Conservation (phyloP, 2,888 invertebrate species). For the Cerastis leucographa region DNA sequence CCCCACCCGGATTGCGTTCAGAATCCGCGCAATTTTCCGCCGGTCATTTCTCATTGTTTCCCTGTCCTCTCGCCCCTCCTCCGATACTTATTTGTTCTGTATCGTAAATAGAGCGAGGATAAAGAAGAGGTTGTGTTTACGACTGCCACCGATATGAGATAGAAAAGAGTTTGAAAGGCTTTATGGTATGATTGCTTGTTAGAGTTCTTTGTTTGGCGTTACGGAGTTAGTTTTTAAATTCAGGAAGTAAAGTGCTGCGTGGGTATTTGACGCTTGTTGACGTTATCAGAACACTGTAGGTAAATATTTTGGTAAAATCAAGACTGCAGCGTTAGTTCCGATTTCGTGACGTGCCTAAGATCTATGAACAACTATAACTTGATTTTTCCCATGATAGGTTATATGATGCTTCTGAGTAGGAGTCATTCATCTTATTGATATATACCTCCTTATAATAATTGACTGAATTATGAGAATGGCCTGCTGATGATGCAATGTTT, state of each 20-base stretch:
- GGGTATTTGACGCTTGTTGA: neutral
- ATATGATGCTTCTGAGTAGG: neutral
- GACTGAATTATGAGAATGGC: neutral
- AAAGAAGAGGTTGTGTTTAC: conserved; percentile 79
- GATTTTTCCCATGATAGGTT: neutral
- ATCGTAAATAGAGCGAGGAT: conserved; percentile 79
- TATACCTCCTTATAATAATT: neutral
- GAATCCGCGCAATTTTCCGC: conserved; percentile 89
- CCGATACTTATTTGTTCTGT: conserved; percentile 80
- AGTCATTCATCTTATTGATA: neutral
- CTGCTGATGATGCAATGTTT: neutral
- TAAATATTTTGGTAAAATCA: neutral
- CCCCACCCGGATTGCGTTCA: conserved; percentile 79
- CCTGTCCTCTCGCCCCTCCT: conserved; percentile 72
- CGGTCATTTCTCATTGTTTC: conserved; percentile 90
- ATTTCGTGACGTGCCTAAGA: neutral
- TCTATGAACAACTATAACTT: neutral
- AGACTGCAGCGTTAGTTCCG: neutral
- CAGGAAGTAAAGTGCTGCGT: neutral
- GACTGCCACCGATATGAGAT: conserved; percentile 67
- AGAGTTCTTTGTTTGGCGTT: conserved; percentile 32
- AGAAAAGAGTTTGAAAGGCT: conserved; percentile 64
- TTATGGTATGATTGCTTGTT: conserved; percentile 70
- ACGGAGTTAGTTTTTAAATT: conserved; percentile 7
- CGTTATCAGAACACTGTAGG: neutral